A percentile compares a stretch with the other conserved stretches of the same genome.
Conservation (phyloP, 1,140 invertebrate genomes). For the Drosophila chauvacae region DNA sequence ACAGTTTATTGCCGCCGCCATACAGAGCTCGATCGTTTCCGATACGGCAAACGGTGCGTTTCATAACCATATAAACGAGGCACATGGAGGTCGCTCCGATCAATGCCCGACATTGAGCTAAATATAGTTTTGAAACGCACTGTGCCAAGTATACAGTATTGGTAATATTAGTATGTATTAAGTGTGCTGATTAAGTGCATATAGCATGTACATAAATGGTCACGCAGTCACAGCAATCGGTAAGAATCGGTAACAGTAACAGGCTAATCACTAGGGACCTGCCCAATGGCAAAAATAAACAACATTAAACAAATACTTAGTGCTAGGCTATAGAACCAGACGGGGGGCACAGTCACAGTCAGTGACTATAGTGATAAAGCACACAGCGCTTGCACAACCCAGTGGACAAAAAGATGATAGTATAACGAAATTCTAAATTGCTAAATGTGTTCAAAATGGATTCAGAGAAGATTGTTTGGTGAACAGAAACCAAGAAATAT, state of each 20-base stretch:
- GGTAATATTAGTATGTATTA: conserved; percentile 2
- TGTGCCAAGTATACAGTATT: not conserved
- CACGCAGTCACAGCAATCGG: conserved; percentile 43
- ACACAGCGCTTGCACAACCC: not conserved
- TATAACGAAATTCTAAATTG: not conserved
- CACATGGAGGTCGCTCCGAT: conserved; percentile 19
- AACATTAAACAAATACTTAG: conserved; percentile 26
- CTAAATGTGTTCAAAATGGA: no score
- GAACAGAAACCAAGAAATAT: not conserved
- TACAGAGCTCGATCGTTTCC: conserved; percentile 23
- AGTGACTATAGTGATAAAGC: conserved; percentile 12
- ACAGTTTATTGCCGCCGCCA: conserved; percentile 46
- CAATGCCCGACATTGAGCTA: conserved; percentile 3
- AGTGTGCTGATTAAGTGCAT: conserved; percentile 14
- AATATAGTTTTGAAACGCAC: conserved; percentile 23
- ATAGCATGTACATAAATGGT: conserved; percentile 1
- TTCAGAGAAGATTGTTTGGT: not conserved
- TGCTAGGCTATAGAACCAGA: conserved; percentile 11
- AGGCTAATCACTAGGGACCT: conserved; percentile 26
- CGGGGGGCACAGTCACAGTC: conserved; percentile 9
- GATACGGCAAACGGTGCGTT: conserved; percentile 36
- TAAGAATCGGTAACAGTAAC: conserved; percentile 32
- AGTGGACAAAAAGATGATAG: not conserved
- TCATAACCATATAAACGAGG: conserved; percentile 29
- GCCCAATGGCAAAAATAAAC: conserved; percentile 20